Evolutionary conservation across 2,888 invertebrate genomes (phyloP), one percentile per base, ranked within the genome.

Genomic region (Dolichomitus sp.): DNA sequence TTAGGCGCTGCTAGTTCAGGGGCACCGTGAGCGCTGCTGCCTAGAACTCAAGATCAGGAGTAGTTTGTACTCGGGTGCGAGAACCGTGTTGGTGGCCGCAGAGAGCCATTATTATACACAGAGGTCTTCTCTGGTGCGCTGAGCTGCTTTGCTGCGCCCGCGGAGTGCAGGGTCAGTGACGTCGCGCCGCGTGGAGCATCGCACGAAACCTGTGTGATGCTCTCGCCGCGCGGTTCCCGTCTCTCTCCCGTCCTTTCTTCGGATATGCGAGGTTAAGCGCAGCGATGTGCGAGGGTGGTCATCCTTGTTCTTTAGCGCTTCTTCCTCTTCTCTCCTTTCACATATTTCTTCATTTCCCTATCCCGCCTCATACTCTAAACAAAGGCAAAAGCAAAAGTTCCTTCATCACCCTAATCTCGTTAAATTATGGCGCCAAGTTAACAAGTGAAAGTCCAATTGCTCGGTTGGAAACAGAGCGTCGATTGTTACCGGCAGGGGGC

Each of bases 161-260:
- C 68, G 52, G 83, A 83, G 83, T 77, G 85, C 78, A 84, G 86
- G 86, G 84, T 86, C 86, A 86, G 81, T 86, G 86, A 86, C 86
- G 85, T 80, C 76, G 69, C 63, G 69, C 73, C 72, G 57, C 69
- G 42, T 66, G 45, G 75, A 75, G 68, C 59, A 73, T 72, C 42
- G 72, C 79, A 59, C 72, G 42, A 73, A 68, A 27, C 68, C 83
- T 76, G 79, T 76, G 83, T 76, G 83, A 80, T 80, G 76, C 80
- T 70, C 75, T 50, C 66, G 66, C 68, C 83, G 68, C 73, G 59
- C 63, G 66, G 48, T 50, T 77, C 66, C 59, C 69, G 54, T 52
- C 23, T 27, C 23, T 40, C 17, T 19, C 40, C 59, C 54, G 66
- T 23, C 59, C 19, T 68, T 48, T 80, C 63, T 77, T 48, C 63